Evolutionary conservation across 2,797 vertebrate genomes (phyloP).

Genomic region (Lagorchestes hirsutus): DNA sequence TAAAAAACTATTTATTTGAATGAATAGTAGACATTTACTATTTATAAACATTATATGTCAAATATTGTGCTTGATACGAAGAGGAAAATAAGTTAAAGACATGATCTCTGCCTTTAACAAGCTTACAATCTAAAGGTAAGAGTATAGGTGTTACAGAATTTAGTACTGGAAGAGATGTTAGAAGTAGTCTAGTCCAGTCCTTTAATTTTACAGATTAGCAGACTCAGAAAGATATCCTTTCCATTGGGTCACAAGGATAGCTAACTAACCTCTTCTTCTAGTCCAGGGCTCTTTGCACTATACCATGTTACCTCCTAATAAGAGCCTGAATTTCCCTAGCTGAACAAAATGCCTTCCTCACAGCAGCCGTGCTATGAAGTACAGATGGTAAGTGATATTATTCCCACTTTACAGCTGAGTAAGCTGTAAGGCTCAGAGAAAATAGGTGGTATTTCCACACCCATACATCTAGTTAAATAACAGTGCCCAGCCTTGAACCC

Average conservation of each 20-base stretch:
- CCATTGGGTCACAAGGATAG: background rate
- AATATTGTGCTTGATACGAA: conserved; percentile 23
- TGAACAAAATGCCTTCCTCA: background rate
- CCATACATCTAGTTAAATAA: background rate
- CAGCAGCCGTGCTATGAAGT: background rate
- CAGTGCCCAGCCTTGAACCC: background rate
- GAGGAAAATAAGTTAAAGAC: conserved; percentile 26
- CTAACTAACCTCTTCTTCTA: background rate
- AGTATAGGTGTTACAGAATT: background rate
- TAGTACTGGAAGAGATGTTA: background rate
- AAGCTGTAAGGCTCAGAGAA: background rate
- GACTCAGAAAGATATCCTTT: background rate
- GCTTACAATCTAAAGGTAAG: background rate
- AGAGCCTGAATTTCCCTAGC: background rate
- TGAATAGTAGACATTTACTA: background rate
- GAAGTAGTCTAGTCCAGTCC: background rate
- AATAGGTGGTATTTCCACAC: background rate
- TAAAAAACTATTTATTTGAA: background rate
- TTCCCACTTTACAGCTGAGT: background rate
- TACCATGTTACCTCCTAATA: background rate
- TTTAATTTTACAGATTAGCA: background rate
- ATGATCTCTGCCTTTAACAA: background rate
- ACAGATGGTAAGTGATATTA: background rate
- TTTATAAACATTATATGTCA: background rate
- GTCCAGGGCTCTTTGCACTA: background rate